phyloP scores from a whole-genome alignment of 2,113 vertebrate species.

The Clupea harengus region DNA sequence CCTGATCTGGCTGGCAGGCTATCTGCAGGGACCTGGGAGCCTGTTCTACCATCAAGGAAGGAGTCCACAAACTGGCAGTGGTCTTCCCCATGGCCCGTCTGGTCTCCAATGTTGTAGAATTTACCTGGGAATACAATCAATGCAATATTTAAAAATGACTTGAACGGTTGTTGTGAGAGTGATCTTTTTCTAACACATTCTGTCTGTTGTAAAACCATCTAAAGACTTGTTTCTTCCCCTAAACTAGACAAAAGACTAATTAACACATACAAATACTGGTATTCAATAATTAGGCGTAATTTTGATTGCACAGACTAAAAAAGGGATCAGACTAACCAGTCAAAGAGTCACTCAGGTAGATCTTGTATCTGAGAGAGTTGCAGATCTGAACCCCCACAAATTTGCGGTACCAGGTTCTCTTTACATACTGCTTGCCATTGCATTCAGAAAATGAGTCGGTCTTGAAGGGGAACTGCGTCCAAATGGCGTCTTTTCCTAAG shows the following conservation, averaged over 20 bases:
- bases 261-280: background rate
- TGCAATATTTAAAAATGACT: background rate
- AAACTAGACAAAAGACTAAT: background rate
- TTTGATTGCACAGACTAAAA: background rate
- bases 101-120: conserved; percentile 95
- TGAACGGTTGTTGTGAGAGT: background rate
- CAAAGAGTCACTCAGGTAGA: conserved; percentile 93
- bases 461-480: conserved; percentile 91
- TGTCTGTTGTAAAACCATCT: background rate
- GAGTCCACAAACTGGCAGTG: conserved; percentile 98
- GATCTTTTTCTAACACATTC: background rate
- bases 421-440: conserved; percentile 89
- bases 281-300: background rate
- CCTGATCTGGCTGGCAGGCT: conserved; percentile 81
- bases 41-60: conserved; percentile 91
- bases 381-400: conserved; percentile 95
- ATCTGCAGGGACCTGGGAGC: conserved; percentile 76
- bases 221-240: background rate
- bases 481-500: conserved; percentile 92
- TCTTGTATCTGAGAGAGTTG: conserved; percentile 96
- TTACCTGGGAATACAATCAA: conserved; percentile 71
- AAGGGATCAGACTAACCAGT: conserved; percentile 72
- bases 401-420: conserved; percentile 97
- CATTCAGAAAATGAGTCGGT: conserved; percentile 89
- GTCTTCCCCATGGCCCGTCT: conserved; percentile 93